Percentiles rank a stretch among this genome's conserved stretches.
Conservation (phyloP, 1,140 invertebrate species). For the Acyrthosiphon pisum region DNA sequence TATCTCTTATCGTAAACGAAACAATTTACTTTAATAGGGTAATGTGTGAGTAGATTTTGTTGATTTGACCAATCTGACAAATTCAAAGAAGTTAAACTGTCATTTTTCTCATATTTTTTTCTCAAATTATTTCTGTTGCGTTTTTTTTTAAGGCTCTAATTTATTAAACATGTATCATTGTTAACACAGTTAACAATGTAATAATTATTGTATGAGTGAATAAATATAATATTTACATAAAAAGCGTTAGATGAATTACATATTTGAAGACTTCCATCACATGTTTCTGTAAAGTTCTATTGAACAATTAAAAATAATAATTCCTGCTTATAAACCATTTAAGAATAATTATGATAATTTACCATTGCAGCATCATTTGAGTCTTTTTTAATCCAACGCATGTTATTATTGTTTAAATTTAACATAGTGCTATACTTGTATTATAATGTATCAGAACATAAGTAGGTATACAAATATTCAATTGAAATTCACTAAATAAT, state of each 20-base stretch:
- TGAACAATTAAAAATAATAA: not conserved
- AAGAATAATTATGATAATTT: not conserved
- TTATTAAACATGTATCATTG: not conserved
- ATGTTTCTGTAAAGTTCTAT: not conserved
- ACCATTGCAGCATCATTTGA: not conserved
- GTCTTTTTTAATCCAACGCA: not conserved
- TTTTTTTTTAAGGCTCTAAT: not conserved
- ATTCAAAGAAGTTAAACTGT: not conserved
- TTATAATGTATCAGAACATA: not conserved
- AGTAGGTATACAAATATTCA: not conserved
- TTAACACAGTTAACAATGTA: not conserved
- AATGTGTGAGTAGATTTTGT: not conserved
- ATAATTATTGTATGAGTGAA: not conserved
- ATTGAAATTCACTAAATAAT: not conserved
- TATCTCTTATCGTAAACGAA: not conserved
- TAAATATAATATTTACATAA: conserved; percentile 18
- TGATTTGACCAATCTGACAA: not conserved
- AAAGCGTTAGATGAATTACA: not conserved
- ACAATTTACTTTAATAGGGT: not conserved
- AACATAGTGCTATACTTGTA: not conserved
- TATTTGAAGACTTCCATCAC: not conserved
- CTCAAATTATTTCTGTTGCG: not conserved
- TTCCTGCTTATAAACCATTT: not conserved
- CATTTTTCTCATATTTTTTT: not conserved
- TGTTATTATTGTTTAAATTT: not conserved